Evolutionary conservation across 2,888 invertebrate genomes (phyloP), one percentile per base, ranked within the genome.

Genomic region (Osmoderma eremita): DNA sequence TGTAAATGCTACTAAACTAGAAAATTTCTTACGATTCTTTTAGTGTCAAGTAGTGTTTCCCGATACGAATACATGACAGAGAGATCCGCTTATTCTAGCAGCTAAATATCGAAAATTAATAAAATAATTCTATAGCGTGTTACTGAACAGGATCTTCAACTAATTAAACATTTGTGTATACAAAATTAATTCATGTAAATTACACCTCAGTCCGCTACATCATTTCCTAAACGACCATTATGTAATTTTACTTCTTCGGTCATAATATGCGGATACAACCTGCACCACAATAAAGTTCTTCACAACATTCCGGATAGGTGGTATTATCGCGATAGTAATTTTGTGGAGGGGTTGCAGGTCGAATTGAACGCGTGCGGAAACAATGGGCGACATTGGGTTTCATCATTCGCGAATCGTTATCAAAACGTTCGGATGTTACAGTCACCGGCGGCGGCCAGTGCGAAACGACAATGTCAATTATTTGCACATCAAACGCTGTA

Each of bases 401-500:
- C 56, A 56, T 42, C 58, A 58, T 45, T 58, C 54, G 41, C 41
- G 13, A 30, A 58, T 42, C 30, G 10, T 58, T 58, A 58, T 58
- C 58, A 30, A 10, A 30, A 45, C 17, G 58, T 58, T 58, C 30
- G 24, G 39, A 58, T 45, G 42, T 24, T 15, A 42, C 42, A 48
- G 48, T 48, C 48, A 30, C 13, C 13, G 45, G 48, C 48, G 20
- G n/a, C 20, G 30, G 30, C 30, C 10, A 30, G 30, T 30, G 30
- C 22, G 10, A 22, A 45, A 58, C 24, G 58, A 42, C 45, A 58
- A 58, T 58, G 58, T 24, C 42, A 24, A 45, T 41, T 56, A 56
- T 58, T 58, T 58, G 58, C 58, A 58, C 65, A 65, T 65, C 56
- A 65, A 49, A 56, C 38, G 48, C 30, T 38, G 53, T 36, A 65